Base-by-base conservation (phyloP, 2,888 invertebrate genomes). In the Pegoplata infirma region DNA sequence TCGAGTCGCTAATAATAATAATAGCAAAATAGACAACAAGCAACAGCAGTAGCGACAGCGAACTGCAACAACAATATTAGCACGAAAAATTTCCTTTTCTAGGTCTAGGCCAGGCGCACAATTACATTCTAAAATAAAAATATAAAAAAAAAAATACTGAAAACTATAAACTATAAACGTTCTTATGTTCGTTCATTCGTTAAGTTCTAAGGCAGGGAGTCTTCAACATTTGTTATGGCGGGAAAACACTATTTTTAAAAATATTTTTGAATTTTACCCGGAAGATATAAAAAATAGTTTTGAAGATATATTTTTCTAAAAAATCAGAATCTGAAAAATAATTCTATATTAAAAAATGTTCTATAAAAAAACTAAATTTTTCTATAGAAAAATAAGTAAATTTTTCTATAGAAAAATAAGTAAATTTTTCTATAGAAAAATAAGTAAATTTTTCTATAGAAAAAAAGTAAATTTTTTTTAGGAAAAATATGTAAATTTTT, bases 61-160 rank as follows among this genome's bases (percentile, higher is more conserved):
- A 49, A 25, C 36, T 82, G 80, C 82, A 73, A 80, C 80, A 84
- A 85, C 84, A 85, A 85, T 84, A 84, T 85, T 83, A 85, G 85
- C 86, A 87, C 86, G 85, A 81, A 87, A 86, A 86, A 86, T 88
- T 87, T 88, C 87, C 87, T 87, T 88, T 88, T 88, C 88, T 88
- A 88, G 88, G 88, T 88, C 88, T 88, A 88, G 88, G 88, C 88
- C 88, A 88, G 84, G 84, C 85, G 83, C 85, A 86, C 87, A 87
- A 86, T 87, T 86, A 86, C 86, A 86, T 86, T 86, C 86, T 86
- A 86, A 86, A 76, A 80, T 72, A 73, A 47, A 59, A 63, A 61
- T 58, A 40, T 14, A 76, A 49, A 72, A 75, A 32, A 69, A 69
- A 75, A 69, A 75, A 47, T 63, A 61, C 63, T 66, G 53, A 67